Evolutionary conservation across 35 echinoderm and acorn worm genomes (phyloP), one percentile per base, ranked within the genome.

Genomic region (Heliocidaris erythrogramma): DNA sequence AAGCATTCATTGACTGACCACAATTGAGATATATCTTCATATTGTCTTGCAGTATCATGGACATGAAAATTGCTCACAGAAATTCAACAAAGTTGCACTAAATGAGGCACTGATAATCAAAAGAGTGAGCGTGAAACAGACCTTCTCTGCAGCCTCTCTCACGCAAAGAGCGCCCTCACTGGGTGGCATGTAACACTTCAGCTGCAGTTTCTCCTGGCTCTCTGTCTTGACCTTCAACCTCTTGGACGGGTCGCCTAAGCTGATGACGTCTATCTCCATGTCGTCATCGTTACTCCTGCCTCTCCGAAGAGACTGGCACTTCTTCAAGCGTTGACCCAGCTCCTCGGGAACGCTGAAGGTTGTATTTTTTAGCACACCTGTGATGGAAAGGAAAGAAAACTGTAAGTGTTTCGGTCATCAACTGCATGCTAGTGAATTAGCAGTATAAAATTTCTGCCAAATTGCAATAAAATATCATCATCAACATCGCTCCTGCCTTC

Each of bases 81-180:
- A n/a, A n/a, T 13, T 52, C 49, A 0, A 52, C 12, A 52, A 52
- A 2, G 49, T 0, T 10, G 49, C 49, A 52, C 49, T 3, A 52
- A 52, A 52, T 52, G 49, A 52, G 49, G 49, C 49, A 52, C 5
- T 10, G 49, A 52, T 2, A 10, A 1, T 52, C 49, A 10, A 52
- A 8, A 52, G 2, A 7, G 13, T 3, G 35, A 42, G 35, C 35
- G n/a, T 24, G 18, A 6, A 92, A 65, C 53, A n/a, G 86, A 98
- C 97, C 97, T 98, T 91, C 88, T 98, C 92, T n/a, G 96, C 86
- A 18, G 92, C 93, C 78, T 96, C 97, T 71, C 86, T 65, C 29
- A 96, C 88, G 78, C 95, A 94, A 88, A 69, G 92, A n/a, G 96
- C 95, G 0, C 96, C 97, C 48, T 95, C 49, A 85, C 96, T 98